A percentile compares a stretch with the other conserved stretches of the same genome.
Evolutionary conservation across 2,888 invertebrate genomes (phyloP).

Genomic region (Tetanocera ferruginea): DNA sequence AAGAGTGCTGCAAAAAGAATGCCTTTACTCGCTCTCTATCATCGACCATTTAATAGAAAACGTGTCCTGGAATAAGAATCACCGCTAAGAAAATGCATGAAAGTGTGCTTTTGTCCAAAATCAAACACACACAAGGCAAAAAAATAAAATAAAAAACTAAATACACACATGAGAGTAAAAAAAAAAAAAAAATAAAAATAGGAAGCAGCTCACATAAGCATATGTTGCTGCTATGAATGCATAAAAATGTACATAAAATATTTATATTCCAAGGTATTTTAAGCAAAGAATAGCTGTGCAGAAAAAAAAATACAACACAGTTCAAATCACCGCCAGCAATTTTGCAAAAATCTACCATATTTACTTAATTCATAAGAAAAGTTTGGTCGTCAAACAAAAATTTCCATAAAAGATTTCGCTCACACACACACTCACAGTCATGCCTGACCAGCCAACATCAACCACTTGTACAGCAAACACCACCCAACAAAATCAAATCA

Average conservation of each 20-base stretch:
- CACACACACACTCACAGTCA: background rate
- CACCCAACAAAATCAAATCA: conserved; percentile 2
- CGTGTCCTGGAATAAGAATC: conserved; percentile 67
- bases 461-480: background rate
- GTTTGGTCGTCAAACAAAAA: conserved; percentile 38
- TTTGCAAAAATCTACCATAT: conserved; percentile 18
- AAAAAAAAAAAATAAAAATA: conserved; percentile 34
- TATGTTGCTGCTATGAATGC: conserved; percentile 35
- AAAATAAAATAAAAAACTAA: conserved; percentile 26
- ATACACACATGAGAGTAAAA: conserved; percentile 27
- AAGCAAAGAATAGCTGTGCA: background rate
- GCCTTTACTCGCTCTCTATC: background rate
- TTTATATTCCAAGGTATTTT: conserved; percentile 27
- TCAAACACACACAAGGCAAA: conserved; percentile 22
- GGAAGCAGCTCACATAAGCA: background rate
- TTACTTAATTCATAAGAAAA: conserved; percentile 37
- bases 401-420: conserved; percentile 41
- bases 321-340: conserved; percentile 17
- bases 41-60: conserved; percentile 63
- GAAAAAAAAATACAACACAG: background rate
- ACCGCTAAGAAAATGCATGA: conserved; percentile 66
- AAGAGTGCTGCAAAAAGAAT: conserved; percentile 17
- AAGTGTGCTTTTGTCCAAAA: conserved; percentile 36
- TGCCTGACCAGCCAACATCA: background rate
- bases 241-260: conserved; percentile 48